Conservation (phyloP, 2,797 vertebrate species). For the Falco rusticolus region DNA sequence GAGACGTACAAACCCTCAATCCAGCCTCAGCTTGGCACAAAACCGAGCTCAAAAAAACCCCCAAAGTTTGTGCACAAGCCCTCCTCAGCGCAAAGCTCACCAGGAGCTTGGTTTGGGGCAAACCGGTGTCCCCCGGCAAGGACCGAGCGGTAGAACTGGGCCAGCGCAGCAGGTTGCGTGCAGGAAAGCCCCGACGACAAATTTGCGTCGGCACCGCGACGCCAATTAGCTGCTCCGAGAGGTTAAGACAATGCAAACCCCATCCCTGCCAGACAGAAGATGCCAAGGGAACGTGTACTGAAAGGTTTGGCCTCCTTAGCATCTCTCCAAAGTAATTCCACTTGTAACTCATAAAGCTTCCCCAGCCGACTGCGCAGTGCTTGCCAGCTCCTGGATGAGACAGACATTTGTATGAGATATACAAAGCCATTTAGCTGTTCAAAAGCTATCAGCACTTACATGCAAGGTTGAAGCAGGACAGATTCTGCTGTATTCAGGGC, state of each 20-base stretch:
- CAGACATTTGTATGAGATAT: conserved; percentile 65
- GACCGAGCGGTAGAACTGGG: not conserved
- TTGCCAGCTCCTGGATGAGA: conserved; percentile 46
- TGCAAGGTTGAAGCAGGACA: conserved; percentile 69
- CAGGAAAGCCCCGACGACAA: not conserved
- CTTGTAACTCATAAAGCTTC: conserved; percentile 61
- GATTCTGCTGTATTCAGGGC: conserved; percentile 66
- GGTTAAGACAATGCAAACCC: conserved; percentile 17
- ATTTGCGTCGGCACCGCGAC: not conserved
- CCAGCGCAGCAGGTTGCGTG: rapidly evolving
- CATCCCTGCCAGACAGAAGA: conserved; percentile 35
- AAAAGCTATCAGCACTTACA: conserved; percentile 74
- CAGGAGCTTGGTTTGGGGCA: not conserved
- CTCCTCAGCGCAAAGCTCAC: not conserved
- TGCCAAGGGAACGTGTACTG: conserved; percentile 3
- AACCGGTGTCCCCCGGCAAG: not conserved
- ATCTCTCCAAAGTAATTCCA: conserved; percentile 60
- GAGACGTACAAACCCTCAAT: not conserved
- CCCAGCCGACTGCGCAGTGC: conserved; percentile 21
- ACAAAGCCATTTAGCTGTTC: conserved; percentile 73
- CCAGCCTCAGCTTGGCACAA: not conserved
- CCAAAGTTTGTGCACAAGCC: rapidly evolving
- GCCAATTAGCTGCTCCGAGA: conserved; percentile 35
- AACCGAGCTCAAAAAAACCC: not conserved
- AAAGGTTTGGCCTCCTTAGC: conserved; percentile 47